Evolutionary conservation across 2,797 vertebrate genomes (phyloP), one percentile per base, ranked within the genome.

Genomic region (Remorina albescens): DNA sequence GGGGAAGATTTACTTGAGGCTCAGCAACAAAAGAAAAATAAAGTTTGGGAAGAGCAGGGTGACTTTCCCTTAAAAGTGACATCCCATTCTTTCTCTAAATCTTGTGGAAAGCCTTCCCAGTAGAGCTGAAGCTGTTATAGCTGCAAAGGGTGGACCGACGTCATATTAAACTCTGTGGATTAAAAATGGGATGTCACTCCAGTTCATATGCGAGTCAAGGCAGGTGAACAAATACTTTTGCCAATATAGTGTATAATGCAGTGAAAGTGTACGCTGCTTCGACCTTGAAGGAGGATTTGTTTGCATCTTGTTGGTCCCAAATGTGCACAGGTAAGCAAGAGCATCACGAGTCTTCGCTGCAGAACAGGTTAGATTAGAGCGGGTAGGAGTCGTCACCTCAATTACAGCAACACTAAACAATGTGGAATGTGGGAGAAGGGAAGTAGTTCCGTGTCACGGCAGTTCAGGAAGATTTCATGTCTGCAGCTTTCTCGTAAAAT

Each of bases 331-430:
- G 58, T 57, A 61, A 67, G 82, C 50, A 47, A 11, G 49, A 49
- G 51, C 49, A 13, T 49, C 13, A 5, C 0, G 34, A 57, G 26
- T 11, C 42, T 5, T 41, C 25, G n/a, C 21, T 47, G 23, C 19
- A 28, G 61, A 54, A 74, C 0, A 4, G 50, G 74, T 42, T 49
- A 61, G 50, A 76, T 42, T 49, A 61, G 37, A 60, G 69, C 3
- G 13, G 37, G 34, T 12, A 10, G 19, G 53, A 26, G 46, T 71
- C 75, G 12, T 63, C 76, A 54, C 67, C 73, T 72, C 79, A 47
- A 71, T 76, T 70, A 67, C 65, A 71, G 50, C 1, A 57, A 56
- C 36, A 46, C 0, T 1, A 37, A 67, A 58, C 7, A 41, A 56
- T 6, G 58, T 47, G 25, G 28, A n/a, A n/a, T 23, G 1, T 3